Evolutionary conservation across 1,140 invertebrate species (phyloP), one percentile per base, ranked within the genome.

Genomic region (Adelges cooleyi): DNA sequence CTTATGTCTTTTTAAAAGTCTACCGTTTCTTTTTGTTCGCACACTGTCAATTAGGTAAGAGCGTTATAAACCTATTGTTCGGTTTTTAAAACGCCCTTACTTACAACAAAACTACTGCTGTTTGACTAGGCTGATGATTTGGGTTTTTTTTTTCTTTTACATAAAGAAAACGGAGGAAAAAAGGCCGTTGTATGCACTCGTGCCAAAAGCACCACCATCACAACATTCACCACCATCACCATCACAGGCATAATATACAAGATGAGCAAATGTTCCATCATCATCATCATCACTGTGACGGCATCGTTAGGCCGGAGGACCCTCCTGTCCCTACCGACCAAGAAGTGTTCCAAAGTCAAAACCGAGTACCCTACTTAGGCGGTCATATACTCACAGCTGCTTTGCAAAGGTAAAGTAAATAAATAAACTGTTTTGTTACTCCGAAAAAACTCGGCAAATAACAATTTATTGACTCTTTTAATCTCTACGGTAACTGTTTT

Each of bases 231-330:
- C 62, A 65, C 6, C 62, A 65, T 17, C 65, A 53, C 17, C 49
- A 66, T 5, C 65, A 66, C n/a, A 11, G 23, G 11, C 65, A 66
- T 15, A 22, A 66, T 44, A 18, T 22, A 18, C 50, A 52, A 15
- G 25, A 66, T 33, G 25, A 66, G 13, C 50, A 42, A n/a, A 22
- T 52, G 23, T 53, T 52, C 9, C 65, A 52, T n/a, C 33, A 53
- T 20, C 65, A 66, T 53, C 65, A 66, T 44, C 65, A 66, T 15
- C 46, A 52, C 29, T 52, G 49, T 25, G 62, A 51, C 11, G 46
- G 62, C 9, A 51, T 51, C 20, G 62, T 52, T 3, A n/a, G 49
- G 51, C 46, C 33, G 18, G 62, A 52, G 9, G 65, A 40, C 6
- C 5, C 11, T 27, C 65, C 33, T 15, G 23, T 18, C 3, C 50